Conservation (phyloP, 2,113 vertebrate species). For the Vulpes ferrilata region DNA sequence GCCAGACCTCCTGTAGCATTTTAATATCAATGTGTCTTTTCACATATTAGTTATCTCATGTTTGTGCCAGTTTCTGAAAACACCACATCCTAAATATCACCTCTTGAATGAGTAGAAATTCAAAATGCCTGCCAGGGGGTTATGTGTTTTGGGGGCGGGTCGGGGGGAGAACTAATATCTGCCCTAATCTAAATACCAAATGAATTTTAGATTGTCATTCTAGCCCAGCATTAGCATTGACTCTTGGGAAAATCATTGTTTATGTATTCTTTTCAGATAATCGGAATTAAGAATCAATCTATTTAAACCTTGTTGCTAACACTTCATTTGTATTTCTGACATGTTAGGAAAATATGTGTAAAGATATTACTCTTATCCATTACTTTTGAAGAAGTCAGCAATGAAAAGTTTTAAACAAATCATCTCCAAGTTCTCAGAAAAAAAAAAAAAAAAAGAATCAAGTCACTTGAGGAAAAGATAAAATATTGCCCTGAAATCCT, state of each 20-base stretch:
- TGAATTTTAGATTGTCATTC: constrained; percentile 77
- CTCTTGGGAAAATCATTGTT: constrained; percentile 79
- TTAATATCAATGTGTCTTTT: constrained; percentile 75
- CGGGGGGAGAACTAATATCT: constrained; percentile 69
- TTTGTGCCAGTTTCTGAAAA: constrained; percentile 73
- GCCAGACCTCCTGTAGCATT: constrained; percentile 78
- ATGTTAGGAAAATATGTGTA: not conserved
- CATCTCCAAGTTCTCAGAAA: not conserved
- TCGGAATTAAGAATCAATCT: constrained; percentile 72
- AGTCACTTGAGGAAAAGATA: not conserved
- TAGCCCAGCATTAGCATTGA: constrained; percentile 70
- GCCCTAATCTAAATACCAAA: constrained; percentile 84
- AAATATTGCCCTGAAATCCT: not conserved
- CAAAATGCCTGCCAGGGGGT: constrained; percentile 68
- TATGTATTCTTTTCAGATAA: constrained; percentile 75
- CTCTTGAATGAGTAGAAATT: constrained; percentile 73
- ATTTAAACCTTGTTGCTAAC: constrained; percentile 70
- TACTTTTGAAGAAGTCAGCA: constrained; percentile 43
- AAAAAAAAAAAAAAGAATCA: not conserved
- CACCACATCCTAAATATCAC: constrained; percentile 61
- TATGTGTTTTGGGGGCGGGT: constrained; percentile 43
- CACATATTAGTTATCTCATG: constrained; percentile 68
- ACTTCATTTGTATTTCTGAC: constrained; percentile 49
- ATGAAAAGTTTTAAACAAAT: constrained; percentile 56
- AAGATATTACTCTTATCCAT: not conserved